Conservation (phyloP, 2,888 invertebrate genomes). For the Zonitis immaculata region DNA sequence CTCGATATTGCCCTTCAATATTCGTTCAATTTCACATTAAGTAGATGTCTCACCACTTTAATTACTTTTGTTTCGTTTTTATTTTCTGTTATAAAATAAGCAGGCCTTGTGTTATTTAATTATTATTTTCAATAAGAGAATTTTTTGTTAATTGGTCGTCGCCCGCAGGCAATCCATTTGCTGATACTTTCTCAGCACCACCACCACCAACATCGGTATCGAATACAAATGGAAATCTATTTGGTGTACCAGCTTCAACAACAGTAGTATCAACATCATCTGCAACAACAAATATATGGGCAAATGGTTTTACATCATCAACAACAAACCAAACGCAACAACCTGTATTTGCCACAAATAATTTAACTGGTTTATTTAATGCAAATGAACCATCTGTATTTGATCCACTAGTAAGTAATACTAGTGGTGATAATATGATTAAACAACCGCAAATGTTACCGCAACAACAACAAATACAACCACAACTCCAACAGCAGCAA, state of each 20-base stretch:
- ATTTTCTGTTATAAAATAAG: too few species aligned
- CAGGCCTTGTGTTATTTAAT: neutral
- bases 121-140: neutral
- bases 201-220: conserved; percentile 14
- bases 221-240: conserved; percentile 35
- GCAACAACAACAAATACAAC: conserved; percentile 47
- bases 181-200: conserved; percentile 58
- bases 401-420: conserved; percentile 57
- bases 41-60: too few species aligned
- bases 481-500: conserved; percentile 15
- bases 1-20: too few species aligned
- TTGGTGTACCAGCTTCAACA: conserved; percentile 24
- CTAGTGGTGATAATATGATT: conserved; percentile 47
- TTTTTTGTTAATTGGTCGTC: conserved; percentile 63
- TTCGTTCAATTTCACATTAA: too few species aligned
- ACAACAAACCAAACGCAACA: conserved; percentile 22
- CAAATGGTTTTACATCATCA: conserved; percentile 34
- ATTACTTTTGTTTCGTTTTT: too few species aligned
- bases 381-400: conserved; percentile 52
- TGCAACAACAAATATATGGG: conserved; percentile 36
- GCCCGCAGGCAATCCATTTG: conserved; percentile 80
- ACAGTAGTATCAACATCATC: conserved; percentile 32
- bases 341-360: conserved; percentile 38
- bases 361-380: conserved; percentile 52
- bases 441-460: conserved; percentile 47